These are phyloP conservation scores for Digitonthophagus gazella DNA, from an alignment of 2,888 invertebrate genomes.

Conservation along the genomic window DNA sequence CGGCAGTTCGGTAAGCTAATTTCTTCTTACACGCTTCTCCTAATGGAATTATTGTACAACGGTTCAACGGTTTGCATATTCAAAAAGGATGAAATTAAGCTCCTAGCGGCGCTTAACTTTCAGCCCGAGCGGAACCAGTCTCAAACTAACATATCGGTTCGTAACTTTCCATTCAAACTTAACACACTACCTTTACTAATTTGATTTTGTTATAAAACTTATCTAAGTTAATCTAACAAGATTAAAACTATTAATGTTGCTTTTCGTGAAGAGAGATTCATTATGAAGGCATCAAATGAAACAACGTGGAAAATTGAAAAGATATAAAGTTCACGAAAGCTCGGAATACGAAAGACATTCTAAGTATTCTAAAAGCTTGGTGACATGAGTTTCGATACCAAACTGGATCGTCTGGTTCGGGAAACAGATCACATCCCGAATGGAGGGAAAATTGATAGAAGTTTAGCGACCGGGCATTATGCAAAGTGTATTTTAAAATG, in stretches of 20 bases:
- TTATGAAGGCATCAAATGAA: too few relatives aligned
- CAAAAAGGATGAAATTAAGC: conserved; percentile 29
- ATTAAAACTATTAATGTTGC: too few relatives aligned
- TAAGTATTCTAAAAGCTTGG: neutral
- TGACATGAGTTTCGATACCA: conserved; percentile 9
- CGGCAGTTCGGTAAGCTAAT: neutral
- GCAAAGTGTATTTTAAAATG: conserved; percentile 53
- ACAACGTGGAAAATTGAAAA: too few relatives aligned
- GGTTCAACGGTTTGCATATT: conserved; percentile 29
- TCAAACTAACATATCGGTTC: neutral
- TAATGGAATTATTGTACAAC: neutral
- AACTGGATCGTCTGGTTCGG: conserved; percentile 22
- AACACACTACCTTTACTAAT: too few relatives aligned
- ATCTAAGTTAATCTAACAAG: too few relatives aligned
- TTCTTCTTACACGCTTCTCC: neutral
- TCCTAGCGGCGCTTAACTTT: neutral
- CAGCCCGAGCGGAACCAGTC: neutral
- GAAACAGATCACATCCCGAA: conserved; percentile 28
- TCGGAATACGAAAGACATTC: too few relatives aligned
- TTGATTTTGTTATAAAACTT: too few relatives aligned
- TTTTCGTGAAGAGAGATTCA: too few relatives aligned
- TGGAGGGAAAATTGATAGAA: conserved; percentile 24
- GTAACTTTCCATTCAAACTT: too few relatives aligned
- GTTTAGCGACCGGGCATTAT: conserved; percentile 43
- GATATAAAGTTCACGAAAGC: too few relatives aligned